phyloP scores from a whole-genome alignment of 2,888 invertebrate genomes.

The Yponomeuta sedellus region DNA sequence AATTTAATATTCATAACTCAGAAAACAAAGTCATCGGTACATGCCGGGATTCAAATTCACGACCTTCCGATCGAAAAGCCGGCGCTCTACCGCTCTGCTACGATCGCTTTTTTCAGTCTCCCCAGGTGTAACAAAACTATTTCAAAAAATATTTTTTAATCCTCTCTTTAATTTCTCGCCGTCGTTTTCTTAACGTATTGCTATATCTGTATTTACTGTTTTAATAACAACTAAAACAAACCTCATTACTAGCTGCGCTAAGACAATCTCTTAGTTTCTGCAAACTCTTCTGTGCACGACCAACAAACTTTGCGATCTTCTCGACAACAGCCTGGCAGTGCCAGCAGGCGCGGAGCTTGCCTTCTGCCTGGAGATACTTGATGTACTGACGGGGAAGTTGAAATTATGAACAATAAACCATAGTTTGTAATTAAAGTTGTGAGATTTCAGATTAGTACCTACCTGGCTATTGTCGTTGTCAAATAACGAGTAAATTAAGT shows the following conservation, averaged over 20 bases:
- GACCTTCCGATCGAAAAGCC: too few species aligned
- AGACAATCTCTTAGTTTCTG: background rate
- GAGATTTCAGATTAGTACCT: too few species aligned
- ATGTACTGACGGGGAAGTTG: background rate
- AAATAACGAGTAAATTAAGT: background rate
- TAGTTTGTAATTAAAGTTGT: background rate
- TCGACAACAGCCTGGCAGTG: background rate
- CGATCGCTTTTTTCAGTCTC: too few species aligned
- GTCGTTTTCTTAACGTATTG: too few species aligned
- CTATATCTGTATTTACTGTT: too few species aligned
- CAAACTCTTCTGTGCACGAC: background rate
- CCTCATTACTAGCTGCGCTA: background rate
- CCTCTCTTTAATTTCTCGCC: too few species aligned
- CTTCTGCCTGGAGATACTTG: background rate
- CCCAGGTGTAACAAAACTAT: too few species aligned
- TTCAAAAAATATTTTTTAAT: too few species aligned
- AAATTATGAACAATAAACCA: background rate
- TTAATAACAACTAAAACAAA: background rate
- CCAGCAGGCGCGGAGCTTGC: background rate
- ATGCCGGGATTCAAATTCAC: too few species aligned
- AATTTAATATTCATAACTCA: too few species aligned
- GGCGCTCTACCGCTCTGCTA: too few species aligned
- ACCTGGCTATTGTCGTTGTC: background rate
- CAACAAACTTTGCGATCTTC: background rate
- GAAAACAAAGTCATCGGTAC: too few species aligned